Base-by-base conservation (phyloP, 2,888 invertebrate species). In the Caradrina clavipalpis region DNA sequence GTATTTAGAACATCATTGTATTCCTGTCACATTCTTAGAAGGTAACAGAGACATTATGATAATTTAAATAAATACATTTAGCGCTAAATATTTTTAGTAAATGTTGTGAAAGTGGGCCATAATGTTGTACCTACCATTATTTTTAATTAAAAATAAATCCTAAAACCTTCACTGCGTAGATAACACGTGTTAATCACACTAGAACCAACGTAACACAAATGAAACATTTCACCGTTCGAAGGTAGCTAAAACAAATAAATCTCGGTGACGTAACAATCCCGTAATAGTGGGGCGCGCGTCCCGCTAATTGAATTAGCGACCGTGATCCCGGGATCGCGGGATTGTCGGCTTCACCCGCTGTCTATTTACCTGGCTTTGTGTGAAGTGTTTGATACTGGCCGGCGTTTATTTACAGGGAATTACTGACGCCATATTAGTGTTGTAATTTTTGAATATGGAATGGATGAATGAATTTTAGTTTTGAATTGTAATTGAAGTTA, bases 261-360 rank as follows among this genome's bases (percentile, higher is more conserved):
- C 88, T 81, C 81, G 79, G 84, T 88, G 89, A 90, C 88, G 86
- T 82, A 82, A 89, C 88, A 88, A 88, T 86, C 84, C 84, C 76
- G 85, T 86, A 83, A 87, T 82, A 85, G 83, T 77, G 82, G 81
- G 83, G 80, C 81, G 78, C 77, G 82, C 78, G 80, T 78, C 83
- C 83, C 82, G 81, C 84, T 90, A 88, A 90, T 90, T 89, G 86
- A 90, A 90, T 90, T 88, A 90, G 86, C 85, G 84, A 82, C 82
- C 75, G 83, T 82, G 88, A 87, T 85, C 83, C 86, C 84, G 76
- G 86, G 84, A 77, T 79, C 77, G 74, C 80, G 73, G 81, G 80
- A 85, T 83, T 86, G 81, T 84, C 73, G 78, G 86, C 63, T 71
- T 73, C 78, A 69, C 71, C 75, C 75, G 73, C 78, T 77, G 80